Evolutionary conservation across 2,797 vertebrate species (phyloP).

Genomic region (Peromyscus aztecus): DNA sequence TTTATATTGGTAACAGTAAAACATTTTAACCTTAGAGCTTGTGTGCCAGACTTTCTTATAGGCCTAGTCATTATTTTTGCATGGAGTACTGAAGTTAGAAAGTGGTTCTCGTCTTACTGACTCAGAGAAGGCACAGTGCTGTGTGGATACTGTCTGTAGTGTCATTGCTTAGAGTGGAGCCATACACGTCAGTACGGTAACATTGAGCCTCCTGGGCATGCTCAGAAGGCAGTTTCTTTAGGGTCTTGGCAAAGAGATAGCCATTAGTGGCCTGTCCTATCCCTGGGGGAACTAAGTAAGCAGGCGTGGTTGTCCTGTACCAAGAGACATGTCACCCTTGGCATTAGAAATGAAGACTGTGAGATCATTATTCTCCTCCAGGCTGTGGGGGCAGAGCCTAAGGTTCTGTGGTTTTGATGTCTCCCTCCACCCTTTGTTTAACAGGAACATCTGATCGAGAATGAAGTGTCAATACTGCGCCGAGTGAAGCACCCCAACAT

Average conservation of each 20-base stretch:
- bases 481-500: conserved; percentile 98
- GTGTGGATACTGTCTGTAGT: accelerated
- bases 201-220: accelerated
- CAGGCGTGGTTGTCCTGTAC: neutral
- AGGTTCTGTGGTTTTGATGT: neutral
- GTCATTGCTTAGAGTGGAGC: neutral
- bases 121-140: neutral
- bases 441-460: conserved; percentile 98
- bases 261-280: neutral
- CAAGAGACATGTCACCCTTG: neutral
- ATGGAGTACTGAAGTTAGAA: neutral
- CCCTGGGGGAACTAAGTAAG: neutral
- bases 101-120: neutral
- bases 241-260: neutral
- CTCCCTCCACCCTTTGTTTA: neutral
- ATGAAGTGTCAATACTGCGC: conserved; percentile 96
- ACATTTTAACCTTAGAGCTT: neutral
- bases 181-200: accelerated
- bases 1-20: conserved; percentile 25
- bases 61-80: neutral
- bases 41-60: neutral
- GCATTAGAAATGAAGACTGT: neutral
- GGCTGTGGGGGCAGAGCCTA: neutral
- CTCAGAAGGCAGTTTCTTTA: neutral
- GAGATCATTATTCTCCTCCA: too few species aligned